Percentiles rank a stretch among this genome's conserved stretches.
phyloP scores from a whole-genome alignment of 2,113 vertebrate species.

The Petromus typicus region DNA sequence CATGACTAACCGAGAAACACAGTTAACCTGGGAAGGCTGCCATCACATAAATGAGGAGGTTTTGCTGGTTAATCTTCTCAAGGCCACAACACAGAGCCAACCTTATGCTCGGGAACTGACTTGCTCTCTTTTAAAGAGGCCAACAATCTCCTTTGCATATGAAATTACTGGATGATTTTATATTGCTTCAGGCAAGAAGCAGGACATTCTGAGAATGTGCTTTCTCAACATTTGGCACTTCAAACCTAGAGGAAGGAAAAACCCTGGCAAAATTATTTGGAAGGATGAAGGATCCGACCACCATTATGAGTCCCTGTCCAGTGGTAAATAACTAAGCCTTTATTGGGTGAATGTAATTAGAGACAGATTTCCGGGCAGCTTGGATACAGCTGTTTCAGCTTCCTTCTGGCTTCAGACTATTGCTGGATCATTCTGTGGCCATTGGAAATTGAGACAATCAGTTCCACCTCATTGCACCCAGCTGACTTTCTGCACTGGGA shows the following conservation, averaged over 20 bases:
- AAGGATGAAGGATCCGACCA: slow-evolving; percentile 61
- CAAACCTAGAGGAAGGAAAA: slow-evolving; percentile 34
- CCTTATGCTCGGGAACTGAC: slow-evolving; percentile 36
- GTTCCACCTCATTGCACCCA: slow-evolving; percentile 42
- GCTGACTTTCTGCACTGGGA: slow-evolving; percentile 63
- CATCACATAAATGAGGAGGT: slow-evolving; percentile 80
- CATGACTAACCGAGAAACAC: slow-evolving; percentile 77
- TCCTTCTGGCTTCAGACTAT: slow-evolving; percentile 29
- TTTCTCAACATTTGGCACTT: slow-evolving; percentile 60
- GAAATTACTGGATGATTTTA: slow-evolving; percentile 62
- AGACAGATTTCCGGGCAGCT: slow-evolving; percentile 74
- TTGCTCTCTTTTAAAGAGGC: slow-evolving; percentile 72
- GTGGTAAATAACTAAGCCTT: slow-evolving; percentile 61
- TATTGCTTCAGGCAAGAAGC: slow-evolving; percentile 55
- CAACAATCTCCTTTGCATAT: slow-evolving; percentile 56
- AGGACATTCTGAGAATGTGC: slow-evolving; percentile 58
- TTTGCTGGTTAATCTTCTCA: slow-evolving; percentile 75
- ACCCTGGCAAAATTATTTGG: slow-evolving; percentile 32
- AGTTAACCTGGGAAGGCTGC: slow-evolving; percentile 82
- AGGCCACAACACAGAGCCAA: slow-evolving; percentile 67
- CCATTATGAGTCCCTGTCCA: slow-evolving; percentile 16
- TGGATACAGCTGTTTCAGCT: slow-evolving; percentile 76
- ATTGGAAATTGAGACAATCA: slow-evolving; percentile 67
- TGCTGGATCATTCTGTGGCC: slow-evolving; percentile 55
- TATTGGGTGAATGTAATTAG: slow-evolving; percentile 73